These are phyloP conservation scores for Oncorhynchus mykiss DNA, from an alignment of 2,113 vertebrate species.

Conservation along the genomic window DNA sequence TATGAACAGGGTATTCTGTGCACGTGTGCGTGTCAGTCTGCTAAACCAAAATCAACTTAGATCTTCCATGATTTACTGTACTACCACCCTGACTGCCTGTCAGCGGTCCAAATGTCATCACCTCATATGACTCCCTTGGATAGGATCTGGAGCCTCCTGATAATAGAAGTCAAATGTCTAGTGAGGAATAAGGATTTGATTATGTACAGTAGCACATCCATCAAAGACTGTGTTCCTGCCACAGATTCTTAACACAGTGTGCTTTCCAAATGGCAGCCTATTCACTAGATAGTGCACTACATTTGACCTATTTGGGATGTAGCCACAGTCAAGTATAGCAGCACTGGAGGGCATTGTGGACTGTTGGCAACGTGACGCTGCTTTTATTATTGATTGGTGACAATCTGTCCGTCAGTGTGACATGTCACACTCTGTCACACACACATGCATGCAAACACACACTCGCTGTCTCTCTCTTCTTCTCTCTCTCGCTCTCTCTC, in stretches of 20 bases:
- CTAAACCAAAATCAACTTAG: not conserved
- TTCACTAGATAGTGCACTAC: too few species aligned
- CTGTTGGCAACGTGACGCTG: not conserved
- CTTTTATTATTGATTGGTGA: not conserved
- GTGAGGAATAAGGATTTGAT: not conserved
- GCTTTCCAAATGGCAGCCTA: too few species aligned
- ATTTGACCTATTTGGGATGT: too few species aligned
- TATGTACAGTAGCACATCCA: not conserved
- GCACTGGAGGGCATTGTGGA: not conserved
- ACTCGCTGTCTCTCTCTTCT: too few species aligned
- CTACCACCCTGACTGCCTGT: not conserved
- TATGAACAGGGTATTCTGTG: not conserved
- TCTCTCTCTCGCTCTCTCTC: too few species aligned
- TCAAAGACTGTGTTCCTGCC: not conserved
- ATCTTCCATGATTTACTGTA: not conserved
- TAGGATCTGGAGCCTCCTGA: not conserved
- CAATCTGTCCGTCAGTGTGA: conserved; percentile 4
- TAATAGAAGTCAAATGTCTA: not conserved
- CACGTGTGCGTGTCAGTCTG: not conserved
- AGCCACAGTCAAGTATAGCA: too few species aligned
- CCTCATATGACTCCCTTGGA: not conserved
- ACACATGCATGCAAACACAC: not conserved
- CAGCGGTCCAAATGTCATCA: not conserved
- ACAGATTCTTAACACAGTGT: too few species aligned
- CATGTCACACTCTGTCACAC: not conserved